A percentile compares a stretch with the other conserved stretches of the same genome.
Conservation (phyloP, 2,113 vertebrate species). For the Eublepharis macularius region DNA sequence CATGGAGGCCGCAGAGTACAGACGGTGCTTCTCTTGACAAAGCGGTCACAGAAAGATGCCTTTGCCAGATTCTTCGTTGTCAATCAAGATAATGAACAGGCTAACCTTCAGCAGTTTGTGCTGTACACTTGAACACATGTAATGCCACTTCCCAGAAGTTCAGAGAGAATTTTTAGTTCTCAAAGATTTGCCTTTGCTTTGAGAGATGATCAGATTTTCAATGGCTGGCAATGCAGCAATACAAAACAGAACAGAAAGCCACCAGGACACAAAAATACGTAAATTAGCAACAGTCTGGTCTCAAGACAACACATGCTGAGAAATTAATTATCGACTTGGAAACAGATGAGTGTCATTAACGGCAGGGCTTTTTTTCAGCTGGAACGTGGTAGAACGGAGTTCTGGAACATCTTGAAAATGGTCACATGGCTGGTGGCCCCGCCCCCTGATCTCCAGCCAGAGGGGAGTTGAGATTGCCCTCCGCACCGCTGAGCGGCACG, state of each 20-base stretch:
- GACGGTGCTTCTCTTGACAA: constrained; percentile 25
- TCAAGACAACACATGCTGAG: constrained; percentile 23
- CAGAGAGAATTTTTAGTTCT: constrained; percentile 1
- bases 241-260: constrained; percentile 36
- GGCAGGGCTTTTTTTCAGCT: too few species aligned
- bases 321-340: constrained; percentile 17
- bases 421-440: too few species aligned
- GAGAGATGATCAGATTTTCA: neutral
- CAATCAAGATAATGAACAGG: constrained; percentile 55
- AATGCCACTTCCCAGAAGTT: constrained; percentile 24
- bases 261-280: neutral
- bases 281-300: constrained; percentile 30
- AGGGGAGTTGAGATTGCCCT: too few species aligned
- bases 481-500: too few species aligned
- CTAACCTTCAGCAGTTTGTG: constrained; percentile 34
- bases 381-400: too few species aligned
- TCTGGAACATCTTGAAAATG: too few species aligned
- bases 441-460: too few species aligned
- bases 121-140: constrained; percentile 32
- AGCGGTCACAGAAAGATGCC: constrained; percentile 31
- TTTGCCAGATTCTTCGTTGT: constrained; percentile 42
- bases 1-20: neutral
- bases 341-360: neutral
- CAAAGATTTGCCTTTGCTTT: constrained; percentile 30
- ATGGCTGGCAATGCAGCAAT: constrained; percentile 1